Percentiles rank a stretch among this genome's conserved stretches.
These are phyloP conservation scores for Heliconius charithonia DNA, from an alignment of 2,888 invertebrate species.

Conservation along the genomic window DNA sequence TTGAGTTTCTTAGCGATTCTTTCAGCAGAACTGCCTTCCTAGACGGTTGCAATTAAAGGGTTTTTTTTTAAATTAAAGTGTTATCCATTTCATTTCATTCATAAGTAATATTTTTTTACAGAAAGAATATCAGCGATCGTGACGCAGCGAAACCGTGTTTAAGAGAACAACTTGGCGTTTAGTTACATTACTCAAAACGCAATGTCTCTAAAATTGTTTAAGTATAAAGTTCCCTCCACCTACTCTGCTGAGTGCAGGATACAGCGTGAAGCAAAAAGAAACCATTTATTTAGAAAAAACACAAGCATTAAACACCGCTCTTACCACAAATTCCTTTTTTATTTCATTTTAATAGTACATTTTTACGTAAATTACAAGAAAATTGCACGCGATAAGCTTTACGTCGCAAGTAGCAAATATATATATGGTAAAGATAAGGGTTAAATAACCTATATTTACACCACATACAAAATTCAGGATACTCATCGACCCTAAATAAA, in stretches of 20 bases:
- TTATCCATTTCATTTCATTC: no score
- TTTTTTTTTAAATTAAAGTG: no score
- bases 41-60: no score
- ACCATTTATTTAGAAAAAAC: background rate
- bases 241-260: no score
- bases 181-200: no score
- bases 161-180: no score
- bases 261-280: background rate
- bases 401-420: background rate
- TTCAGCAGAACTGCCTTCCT: no score
- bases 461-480: conserved; percentile 4
- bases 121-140: no score
- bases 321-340: background rate
- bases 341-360: conserved; percentile 4
- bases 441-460: conserved; percentile 6
- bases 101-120: no score
- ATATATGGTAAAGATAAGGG: background rate
- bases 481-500: conserved; percentile 29
- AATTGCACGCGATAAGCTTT: conserved; percentile 1
- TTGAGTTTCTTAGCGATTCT: background rate
- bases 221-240: no score
- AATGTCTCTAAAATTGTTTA: no score
- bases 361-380: conserved; percentile 1
- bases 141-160: no score
- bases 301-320: background rate